Conservation (phyloP, 2,888 invertebrate species). For the Coremacera marginata region DNA sequence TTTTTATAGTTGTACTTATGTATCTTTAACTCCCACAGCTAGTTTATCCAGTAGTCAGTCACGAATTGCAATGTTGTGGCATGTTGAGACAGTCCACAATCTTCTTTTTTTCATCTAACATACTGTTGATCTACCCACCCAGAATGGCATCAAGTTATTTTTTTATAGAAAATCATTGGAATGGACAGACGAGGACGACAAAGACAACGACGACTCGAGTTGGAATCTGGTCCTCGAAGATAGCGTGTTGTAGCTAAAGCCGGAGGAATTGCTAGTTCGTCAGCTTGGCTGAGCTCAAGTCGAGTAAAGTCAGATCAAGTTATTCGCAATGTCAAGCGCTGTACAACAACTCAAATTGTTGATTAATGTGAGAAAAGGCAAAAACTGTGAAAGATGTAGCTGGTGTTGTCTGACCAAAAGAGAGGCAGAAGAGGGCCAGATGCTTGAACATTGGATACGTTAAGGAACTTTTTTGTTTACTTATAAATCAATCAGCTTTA, state of each 20-base stretch:
- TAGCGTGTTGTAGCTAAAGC: not conserved
- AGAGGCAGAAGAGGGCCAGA: not conserved
- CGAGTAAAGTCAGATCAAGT: not conserved
- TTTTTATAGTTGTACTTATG: not conserved
- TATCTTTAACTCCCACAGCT: constrained; percentile 5
- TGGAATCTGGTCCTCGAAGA: constrained; percentile 13
- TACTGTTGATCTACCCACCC: constrained; percentile 7
- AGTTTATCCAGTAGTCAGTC: not conserved
- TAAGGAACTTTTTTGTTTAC: too few relatives aligned
- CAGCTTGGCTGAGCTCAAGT: not conserved
- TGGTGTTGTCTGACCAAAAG: not conserved
- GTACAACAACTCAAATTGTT: not conserved
- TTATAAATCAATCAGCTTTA: too few relatives aligned
- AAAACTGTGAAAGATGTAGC: not conserved
- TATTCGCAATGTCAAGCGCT: constrained; percentile 15
- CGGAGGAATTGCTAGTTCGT: not conserved
- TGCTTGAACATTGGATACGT: not conserved
- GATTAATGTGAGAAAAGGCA: not conserved
- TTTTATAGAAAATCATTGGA: too few relatives aligned
- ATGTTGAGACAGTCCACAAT: not conserved
- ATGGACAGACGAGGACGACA: not conserved
- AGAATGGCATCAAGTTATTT: constrained; percentile 5
- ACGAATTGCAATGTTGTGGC: constrained; percentile 13
- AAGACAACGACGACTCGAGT: not conserved
- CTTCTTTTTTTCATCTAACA: not conserved